phyloP scores from a whole-genome alignment of 2,113 vertebrate species.

The Pseudolaguvia tuberculata region DNA sequence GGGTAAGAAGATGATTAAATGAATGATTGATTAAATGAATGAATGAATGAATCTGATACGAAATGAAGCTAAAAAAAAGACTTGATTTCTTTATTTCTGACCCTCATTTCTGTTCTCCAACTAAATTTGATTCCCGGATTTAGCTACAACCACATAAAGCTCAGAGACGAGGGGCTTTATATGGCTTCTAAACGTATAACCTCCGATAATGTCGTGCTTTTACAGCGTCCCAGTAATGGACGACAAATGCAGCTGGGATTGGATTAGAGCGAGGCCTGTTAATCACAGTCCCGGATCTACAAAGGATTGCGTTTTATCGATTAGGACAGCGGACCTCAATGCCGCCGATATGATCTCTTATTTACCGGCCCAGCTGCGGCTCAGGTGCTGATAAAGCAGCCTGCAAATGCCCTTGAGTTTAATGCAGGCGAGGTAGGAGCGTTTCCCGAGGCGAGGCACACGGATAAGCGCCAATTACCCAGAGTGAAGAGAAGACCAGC shows the following conservation, averaged over 20 bases:
- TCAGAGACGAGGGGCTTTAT: slow-evolving; percentile 38
- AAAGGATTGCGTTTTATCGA: slow-evolving; percentile 71
- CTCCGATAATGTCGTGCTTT: slow-evolving; percentile 58
- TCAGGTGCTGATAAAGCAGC: slow-evolving; percentile 55
- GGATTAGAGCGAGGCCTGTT: slow-evolving; percentile 59
- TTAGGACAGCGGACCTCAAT: slow-evolving; percentile 67
- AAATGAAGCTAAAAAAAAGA: too few species aligned
- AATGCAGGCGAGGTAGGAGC: background rate
- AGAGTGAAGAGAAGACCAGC: slow-evolving; percentile 10
- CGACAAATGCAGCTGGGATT: slow-evolving; percentile 60
- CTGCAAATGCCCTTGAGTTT: slow-evolving; percentile 64
- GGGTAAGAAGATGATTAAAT: too few species aligned
- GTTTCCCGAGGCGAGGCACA: background rate
- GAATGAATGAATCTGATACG: too few species aligned
- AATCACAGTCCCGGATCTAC: slow-evolving; percentile 68
- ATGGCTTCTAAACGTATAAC: slow-evolving; percentile 57
- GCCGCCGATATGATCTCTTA: slow-evolving; percentile 72
- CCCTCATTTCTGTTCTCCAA: background rate
- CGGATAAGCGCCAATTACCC: slow-evolving; percentile 28
- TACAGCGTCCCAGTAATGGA: slow-evolving; percentile 60
- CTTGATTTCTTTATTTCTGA: background rate
- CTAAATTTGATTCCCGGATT: slow-evolving; percentile 4
- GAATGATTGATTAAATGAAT: too few species aligned
- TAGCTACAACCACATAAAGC: slow-evolving; percentile 45
- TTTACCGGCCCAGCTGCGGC: slow-evolving; percentile 69